Base-by-base conservation (phyloP, 2,797 vertebrate species). In the Parambassis ranga region DNA sequence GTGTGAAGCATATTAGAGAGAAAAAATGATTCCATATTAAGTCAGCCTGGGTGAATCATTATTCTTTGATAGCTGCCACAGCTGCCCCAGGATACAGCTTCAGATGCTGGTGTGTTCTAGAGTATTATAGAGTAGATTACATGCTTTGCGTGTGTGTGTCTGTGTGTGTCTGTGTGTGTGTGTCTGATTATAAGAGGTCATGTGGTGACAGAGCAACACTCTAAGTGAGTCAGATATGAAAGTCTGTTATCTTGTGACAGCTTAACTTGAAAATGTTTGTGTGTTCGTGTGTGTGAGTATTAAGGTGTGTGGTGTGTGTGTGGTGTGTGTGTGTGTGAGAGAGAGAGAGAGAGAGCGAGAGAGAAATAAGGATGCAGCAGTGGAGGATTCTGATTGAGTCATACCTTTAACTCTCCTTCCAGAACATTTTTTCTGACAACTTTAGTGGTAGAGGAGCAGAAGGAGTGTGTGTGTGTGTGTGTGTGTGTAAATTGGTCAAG, bases 371-470 rank as follows among this genome's bases (percentile, higher is more conserved):
- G 19, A 47, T 37, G 57, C n/a, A n/a, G n/a, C n/a, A 51, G 10
- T 64, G 48, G 56, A 51, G 30, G 56, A 71, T 63, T 65, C 66
- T 62, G 75, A 60, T 63, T 81, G 71, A 80, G 74, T 87, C 74
- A 73, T 75, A 67, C 46, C 31, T 64, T 59, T 56, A 71, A 69
- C 35, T 69, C 27, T 22, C 51, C n/a, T 13, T 60, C 32, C 65
- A 66, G 66, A 75, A 85, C 60, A 87, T 86, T 76, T 86, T n/a
- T 62, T 83, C 48, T 87, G 85, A 83, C 80, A 82, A 71, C 67
- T 73, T 80, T 22, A 46, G 22, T 26, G 44, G 41, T 18, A 43
- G 39, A 65, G 38, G 53, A 63, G 48, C 35, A 10, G 23, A 10
- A 31, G n/a, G 36, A 23, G 38, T 65, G 44, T 65, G 63, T 47